phyloP scores from a whole-genome alignment of 2,888 invertebrate genomes.

The Drosophila lutescens region DNA sequence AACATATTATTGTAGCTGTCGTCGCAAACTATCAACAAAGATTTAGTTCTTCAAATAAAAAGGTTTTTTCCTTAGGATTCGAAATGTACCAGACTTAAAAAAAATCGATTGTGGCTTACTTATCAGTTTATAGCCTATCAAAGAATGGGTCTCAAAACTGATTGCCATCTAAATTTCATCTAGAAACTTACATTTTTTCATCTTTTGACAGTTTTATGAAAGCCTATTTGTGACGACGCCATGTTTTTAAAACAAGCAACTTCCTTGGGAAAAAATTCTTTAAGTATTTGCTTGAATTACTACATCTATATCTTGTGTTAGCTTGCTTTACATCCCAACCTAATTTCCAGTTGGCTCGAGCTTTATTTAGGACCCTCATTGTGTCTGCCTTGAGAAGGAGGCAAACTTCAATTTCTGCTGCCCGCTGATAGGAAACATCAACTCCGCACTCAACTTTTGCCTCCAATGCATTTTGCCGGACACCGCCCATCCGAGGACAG shows the following conservation, averaged over 20 bases:
- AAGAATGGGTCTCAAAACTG: neutral
- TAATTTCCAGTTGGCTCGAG: neutral
- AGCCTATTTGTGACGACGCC: neutral
- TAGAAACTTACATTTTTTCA: neutral
- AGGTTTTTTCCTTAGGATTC: neutral
- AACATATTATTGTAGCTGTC: neutral
- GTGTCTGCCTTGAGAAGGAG: neutral
- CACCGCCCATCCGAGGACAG: conserved; percentile 23
- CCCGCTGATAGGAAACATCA: conserved; percentile 29
- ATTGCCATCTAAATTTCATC: neutral
- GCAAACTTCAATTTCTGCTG: conserved; percentile 17
- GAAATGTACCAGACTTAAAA: neutral
- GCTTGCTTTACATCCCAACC: neutral
- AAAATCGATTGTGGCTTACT: no score
- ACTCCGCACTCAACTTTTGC: conserved; percentile 16
- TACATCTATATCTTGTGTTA: neutral
- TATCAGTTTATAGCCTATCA: no score
- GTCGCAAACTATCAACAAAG: neutral
- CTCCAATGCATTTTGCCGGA: neutral
- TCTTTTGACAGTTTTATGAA: neutral
- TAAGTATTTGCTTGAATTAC: neutral
- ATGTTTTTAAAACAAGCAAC: no score
- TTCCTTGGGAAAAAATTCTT: no score
- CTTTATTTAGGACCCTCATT: conserved; percentile 9
- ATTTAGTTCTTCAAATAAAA: neutral